Conservation (phyloP, 2,888 invertebrate genomes). For the Muscina levida region DNA sequence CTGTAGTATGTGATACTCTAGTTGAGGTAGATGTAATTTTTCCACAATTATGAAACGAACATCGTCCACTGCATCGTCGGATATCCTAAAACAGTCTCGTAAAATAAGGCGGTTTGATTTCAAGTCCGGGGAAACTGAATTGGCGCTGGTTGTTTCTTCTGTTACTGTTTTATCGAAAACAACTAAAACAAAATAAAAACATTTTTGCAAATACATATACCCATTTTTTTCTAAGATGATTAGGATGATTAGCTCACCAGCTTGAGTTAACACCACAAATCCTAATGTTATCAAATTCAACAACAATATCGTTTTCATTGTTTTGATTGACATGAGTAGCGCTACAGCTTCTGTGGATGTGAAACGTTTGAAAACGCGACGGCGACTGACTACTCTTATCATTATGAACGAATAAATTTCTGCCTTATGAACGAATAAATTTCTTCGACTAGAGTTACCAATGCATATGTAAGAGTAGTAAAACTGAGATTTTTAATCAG, state of each 20-base stretch:
- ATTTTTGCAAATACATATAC: neutral
- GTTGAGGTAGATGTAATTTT: slow-evolving; percentile 12
- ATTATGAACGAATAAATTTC: too few species aligned
- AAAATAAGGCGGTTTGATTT: slow-evolving; percentile 42
- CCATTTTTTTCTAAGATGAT: too few species aligned
- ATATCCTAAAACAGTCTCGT: slow-evolving; percentile 31
- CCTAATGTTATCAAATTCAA: neutral
- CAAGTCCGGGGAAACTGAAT: neutral
- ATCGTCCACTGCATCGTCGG: slow-evolving; percentile 50
- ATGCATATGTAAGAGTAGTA: too few species aligned
- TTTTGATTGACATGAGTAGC: neutral
- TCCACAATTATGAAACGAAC: slow-evolving; percentile 43
- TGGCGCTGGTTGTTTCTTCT: neutral
- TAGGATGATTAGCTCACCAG: neutral
- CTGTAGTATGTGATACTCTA: slow-evolving; percentile 52
- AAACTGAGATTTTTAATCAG: too few species aligned
- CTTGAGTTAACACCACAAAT: neutral
- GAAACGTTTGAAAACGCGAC: neutral
- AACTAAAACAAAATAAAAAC: neutral
- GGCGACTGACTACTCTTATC: neutral
- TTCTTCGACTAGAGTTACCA: neutral
- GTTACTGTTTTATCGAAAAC: neutral
- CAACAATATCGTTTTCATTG: neutral
- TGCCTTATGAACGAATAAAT: too few species aligned
- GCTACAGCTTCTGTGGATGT: neutral